Percentiles rank a stretch among this genome's conserved stretches.
These are phyloP conservation scores for Motacilla tschutschensis DNA, from an alignment of 2,113 vertebrate genomes.

Conservation along the genomic window DNA sequence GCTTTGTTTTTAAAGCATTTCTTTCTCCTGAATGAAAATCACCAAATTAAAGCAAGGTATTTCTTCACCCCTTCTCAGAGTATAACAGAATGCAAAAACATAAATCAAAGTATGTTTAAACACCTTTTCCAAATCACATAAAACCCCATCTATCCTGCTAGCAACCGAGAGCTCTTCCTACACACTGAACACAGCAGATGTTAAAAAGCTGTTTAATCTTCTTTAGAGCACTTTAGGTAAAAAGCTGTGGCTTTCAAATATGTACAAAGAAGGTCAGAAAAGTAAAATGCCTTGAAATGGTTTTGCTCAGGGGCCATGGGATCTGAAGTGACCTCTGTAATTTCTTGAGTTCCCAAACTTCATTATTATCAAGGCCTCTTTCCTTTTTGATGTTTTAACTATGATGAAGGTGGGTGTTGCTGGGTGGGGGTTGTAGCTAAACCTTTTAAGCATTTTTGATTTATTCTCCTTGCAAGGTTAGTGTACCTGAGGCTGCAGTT, in stretches of 20 bases:
- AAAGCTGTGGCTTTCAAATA: constrained; percentile 39
- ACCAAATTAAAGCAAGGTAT: constrained; percentile 4
- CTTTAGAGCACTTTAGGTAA: constrained; percentile 35
- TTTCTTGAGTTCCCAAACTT: constrained; percentile 15
- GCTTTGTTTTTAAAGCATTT: constrained; percentile 8
- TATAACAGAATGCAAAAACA: background rate
- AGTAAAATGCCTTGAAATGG: constrained; percentile 22
- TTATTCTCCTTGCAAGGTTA: constrained; percentile 20
- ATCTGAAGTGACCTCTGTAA: constrained; percentile 22
- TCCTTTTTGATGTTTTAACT: constrained; percentile 15
- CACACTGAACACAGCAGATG: constrained; percentile 26
- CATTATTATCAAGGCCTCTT: background rate
- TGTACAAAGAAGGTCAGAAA: constrained; percentile 33
- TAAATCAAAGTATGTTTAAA: constrained; percentile 17
- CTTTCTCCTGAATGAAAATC: background rate
- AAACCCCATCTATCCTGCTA: constrained; percentile 23
- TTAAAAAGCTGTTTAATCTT: constrained; percentile 55
- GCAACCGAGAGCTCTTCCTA: constrained; percentile 20
- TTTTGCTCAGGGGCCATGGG: constrained; percentile 8
- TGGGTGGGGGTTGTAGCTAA: background rate
- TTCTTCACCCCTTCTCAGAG: background rate
- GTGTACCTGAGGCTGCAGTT: constrained; percentile 12
- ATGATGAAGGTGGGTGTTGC: constrained; percentile 6
- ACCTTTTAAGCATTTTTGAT: constrained; percentile 26
- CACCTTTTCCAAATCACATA: background rate